Percentiles rank a stretch among this genome's conserved stretches.
These are phyloP conservation scores for Lateolabrax maculatus DNA, from an alignment of 2,797 vertebrate genomes.

Conservation along the genomic window DNA sequence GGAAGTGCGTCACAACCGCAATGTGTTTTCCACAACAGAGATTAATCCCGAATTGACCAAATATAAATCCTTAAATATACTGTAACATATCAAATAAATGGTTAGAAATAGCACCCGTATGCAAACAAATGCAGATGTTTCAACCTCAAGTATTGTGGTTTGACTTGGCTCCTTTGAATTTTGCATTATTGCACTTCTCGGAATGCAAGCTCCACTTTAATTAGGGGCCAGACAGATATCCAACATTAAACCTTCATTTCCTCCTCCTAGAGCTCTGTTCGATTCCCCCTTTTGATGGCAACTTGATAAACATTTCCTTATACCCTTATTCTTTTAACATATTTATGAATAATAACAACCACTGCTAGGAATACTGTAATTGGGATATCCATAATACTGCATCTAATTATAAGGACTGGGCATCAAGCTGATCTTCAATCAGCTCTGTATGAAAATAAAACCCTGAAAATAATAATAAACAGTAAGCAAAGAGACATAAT, in stretches of 20 bases:
- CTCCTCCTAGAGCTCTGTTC: slow-evolving; percentile 13
- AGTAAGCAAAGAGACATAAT: not conserved
- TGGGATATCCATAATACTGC: not conserved
- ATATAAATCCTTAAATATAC: slow-evolving; percentile 78
- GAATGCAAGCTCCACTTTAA: slow-evolving; percentile 31
- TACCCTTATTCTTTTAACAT: slow-evolving; percentile 6
- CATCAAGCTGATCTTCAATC: not conserved
- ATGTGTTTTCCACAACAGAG: slow-evolving; percentile 77
- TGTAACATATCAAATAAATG: slow-evolving; percentile 68
- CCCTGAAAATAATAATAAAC: not conserved
- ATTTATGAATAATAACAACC: not conserved
- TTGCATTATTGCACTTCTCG: slow-evolving; percentile 13
- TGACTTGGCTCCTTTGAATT: slow-evolving; percentile 15
- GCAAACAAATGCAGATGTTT: slow-evolving; percentile 74
- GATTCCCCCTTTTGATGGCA: slow-evolving; percentile 8
- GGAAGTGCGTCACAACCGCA: slow-evolving; percentile 72
- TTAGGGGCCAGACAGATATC: not conserved
- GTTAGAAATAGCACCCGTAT: slow-evolving; percentile 75
- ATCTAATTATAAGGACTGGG: not conserved
- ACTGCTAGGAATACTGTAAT: not conserved
- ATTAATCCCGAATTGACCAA: slow-evolving; percentile 77
- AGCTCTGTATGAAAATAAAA: not conserved
- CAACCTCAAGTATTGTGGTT: slow-evolving; percentile 22
- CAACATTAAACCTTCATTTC: slow-evolving; percentile 28
- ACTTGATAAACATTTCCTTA: slow-evolving; percentile 5